Base-by-base conservation (phyloP, 2,888 invertebrate species). In the Furcula furcula region DNA sequence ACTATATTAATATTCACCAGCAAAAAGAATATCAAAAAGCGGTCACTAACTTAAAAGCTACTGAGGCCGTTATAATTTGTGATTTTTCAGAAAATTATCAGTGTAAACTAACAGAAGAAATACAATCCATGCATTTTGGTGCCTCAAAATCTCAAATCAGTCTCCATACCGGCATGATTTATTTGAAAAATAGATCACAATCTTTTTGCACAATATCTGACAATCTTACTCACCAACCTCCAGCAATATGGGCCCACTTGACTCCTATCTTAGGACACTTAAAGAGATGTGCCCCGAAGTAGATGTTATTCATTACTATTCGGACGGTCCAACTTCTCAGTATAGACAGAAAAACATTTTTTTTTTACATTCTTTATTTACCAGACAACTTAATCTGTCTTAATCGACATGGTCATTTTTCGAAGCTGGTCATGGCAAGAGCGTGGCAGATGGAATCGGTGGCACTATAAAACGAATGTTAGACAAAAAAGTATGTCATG, bases 291-390 rank as follows among this genome's bases (percentile, higher is more conserved):
- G 9, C 7, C 52, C 52, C 7, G 28, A 39, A 9, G 20, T 46
- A 4, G 26, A 29, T 9, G 36, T 48, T 2, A 41, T 59, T 7
- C 55, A 55, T 41, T 50, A 48, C 33, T 55, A 38, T 30, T 59
- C 57, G 3, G 57, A 61, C 30, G 58, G 57, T 4, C 63, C 60
- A 6, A 39, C 30, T 4, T 36, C 34, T 1, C 55, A 63, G 34
- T 57, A 57, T 27, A 35, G 53, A 9, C 53, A 57, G 31, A 59
- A 62, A 30, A 47, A 49, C 31, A 49, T 46, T 34, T 58, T 59
- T 37, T 48, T 34, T 36, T n/a, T n/a, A n/a, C n/a, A n/a, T n/a
- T n/a, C n/a, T n/a, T n/a, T n/a, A n/a, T n/a, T n/a, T n/a, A n/a
- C 46, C 7, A 9, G 30, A 16, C 35, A 48, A 36, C 27, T 50